Conservation (phyloP, 1,140 invertebrate genomes). For the Drosophila watanabei region DNA sequence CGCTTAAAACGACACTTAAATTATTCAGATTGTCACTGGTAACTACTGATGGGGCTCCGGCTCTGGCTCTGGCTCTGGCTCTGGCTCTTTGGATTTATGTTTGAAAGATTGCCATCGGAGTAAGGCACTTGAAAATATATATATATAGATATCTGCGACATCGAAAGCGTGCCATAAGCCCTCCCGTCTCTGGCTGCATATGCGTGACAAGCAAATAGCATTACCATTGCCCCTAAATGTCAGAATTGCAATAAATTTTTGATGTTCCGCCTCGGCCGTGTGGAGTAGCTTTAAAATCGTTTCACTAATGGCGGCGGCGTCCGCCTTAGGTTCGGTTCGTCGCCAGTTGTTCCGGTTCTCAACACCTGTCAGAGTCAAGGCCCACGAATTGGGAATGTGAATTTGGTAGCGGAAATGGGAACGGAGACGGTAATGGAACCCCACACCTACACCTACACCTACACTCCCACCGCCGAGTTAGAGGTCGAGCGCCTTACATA, state of each 20-base stretch:
- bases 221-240: conserved; percentile 38
- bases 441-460: not conserved
- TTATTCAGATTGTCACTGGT: conserved; percentile 50
- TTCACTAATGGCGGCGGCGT: conserved; percentile 34
- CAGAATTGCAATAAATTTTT: conserved; percentile 72
- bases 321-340: conserved; percentile 15
- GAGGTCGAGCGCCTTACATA: conserved; percentile 67
- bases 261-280: conserved; percentile 38
- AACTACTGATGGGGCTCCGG: not conserved
- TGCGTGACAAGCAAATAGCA: conserved; percentile 62
- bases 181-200: conserved; percentile 38
- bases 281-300: conserved; percentile 41
- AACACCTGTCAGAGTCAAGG: conserved; percentile 68
- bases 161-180: conserved; percentile 11
- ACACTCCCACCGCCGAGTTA: conserved; percentile 25
- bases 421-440: conserved; percentile 21
- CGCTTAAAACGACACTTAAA: conserved; percentile 44
- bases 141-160: conserved; percentile 22
- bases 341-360: conserved; percentile 77
- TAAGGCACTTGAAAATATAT: conserved; percentile 24
- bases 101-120: not conserved
- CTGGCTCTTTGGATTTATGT: conserved; percentile 12
- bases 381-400: conserved; percentile 22
- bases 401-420: conserved; percentile 33
- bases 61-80: not conserved